Conservation (phyloP, 2,888 invertebrate species). For the Perizoma flavofasciatum region DNA sequence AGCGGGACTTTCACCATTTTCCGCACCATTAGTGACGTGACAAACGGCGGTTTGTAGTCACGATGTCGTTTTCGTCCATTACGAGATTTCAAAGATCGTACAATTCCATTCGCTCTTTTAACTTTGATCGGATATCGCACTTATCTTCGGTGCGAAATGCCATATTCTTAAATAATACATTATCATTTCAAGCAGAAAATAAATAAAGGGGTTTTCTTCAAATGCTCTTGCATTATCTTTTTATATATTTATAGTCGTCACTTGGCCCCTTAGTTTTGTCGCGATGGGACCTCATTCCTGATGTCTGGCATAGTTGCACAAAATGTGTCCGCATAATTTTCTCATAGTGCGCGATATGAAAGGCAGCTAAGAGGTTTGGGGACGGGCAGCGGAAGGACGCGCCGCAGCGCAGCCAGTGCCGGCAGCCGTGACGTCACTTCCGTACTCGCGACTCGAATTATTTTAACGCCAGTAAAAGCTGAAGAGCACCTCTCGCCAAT, state of each 20-base stretch:
- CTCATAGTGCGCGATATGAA: conserved; percentile 50
- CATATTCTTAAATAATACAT: conserved; percentile 36
- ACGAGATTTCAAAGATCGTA: conserved; percentile 72
- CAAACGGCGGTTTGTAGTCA: conserved; percentile 75
- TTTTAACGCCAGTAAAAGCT: conserved; percentile 60
- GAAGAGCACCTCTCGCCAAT: conserved; percentile 52
- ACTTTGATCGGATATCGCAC: conserved; percentile 60
- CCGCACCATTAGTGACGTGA: conserved; percentile 76
- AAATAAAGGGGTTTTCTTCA: conserved; percentile 30
- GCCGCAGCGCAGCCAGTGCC: conserved; percentile 58
- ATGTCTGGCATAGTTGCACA: conserved; percentile 38
- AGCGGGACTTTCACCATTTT: conserved; percentile 74
- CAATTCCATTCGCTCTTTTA: conserved; percentile 69
- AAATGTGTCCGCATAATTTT: conserved; percentile 55
- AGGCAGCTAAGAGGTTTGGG: conserved; percentile 55
- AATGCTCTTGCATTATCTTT: too few species aligned
- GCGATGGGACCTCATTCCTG: conserved; percentile 20
- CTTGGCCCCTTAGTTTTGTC: conserved; percentile 9
- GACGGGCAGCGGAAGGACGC: conserved; percentile 63
- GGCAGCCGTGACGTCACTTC: conserved; percentile 57
- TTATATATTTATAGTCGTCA: conserved; percentile 7
- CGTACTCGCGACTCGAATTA: conserved; percentile 58
- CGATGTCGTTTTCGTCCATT: conserved; percentile 76
- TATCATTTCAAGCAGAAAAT: conserved; percentile 36
- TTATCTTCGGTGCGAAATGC: conserved; percentile 48